phyloP scores from a whole-genome alignment of 2,797 vertebrate species.

The Malurus leucopterus region DNA sequence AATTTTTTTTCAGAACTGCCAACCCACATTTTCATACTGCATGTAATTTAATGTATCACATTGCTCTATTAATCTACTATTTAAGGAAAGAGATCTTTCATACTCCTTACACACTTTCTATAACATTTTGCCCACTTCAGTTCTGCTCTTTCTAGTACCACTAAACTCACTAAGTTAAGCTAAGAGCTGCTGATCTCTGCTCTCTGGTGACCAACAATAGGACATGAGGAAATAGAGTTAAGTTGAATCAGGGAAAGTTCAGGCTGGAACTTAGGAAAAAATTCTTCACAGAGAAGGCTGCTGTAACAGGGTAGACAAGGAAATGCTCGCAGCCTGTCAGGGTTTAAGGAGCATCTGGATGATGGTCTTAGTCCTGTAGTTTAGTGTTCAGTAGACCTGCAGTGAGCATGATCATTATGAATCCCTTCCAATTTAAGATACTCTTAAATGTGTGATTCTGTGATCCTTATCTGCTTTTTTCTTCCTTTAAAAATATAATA shows the following conservation, averaged over 20 bases:
- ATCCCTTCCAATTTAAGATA: background rate
- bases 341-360: background rate
- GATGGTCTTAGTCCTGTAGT: background rate
- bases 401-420: background rate
- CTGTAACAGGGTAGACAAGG: background rate
- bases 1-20: background rate
- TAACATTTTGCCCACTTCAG: background rate
- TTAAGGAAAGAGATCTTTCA: background rate
- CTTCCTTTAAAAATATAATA: background rate
- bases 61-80: background rate
- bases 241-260: background rate
- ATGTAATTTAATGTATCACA: background rate
- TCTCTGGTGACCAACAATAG: background rate
- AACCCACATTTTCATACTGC: background rate
- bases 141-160: background rate
- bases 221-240: rapidly evolving
- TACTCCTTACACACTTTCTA: background rate
- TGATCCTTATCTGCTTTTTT: background rate
- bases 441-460: background rate
- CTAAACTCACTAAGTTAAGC: background rate
- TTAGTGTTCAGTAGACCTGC: background rate
- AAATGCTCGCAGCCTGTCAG: background rate
- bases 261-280: background rate
- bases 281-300: background rate
- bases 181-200: background rate